Conservation (phyloP, 2,113 vertebrate genomes). For the Microcebus ravelobensis region DNA sequence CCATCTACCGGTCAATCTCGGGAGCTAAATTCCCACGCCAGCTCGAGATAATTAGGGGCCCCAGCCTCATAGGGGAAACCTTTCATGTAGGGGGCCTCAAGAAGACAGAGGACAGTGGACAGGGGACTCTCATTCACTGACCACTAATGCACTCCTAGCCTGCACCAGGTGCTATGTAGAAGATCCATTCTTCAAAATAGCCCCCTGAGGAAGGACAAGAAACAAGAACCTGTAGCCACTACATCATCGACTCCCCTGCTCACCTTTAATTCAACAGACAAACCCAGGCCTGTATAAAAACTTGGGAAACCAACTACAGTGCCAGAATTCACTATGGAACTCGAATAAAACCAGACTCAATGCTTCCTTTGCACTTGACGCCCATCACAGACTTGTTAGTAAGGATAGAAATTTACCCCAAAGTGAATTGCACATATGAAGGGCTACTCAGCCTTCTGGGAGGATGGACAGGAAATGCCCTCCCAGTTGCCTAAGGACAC, state of each 20-base stretch:
- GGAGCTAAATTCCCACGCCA: slow-evolving; percentile 44
- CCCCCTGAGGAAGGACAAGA: background rate
- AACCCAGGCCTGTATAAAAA: background rate
- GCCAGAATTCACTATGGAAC: background rate
- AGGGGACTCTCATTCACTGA: background rate
- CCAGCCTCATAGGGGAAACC: background rate
- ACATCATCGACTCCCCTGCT: background rate
- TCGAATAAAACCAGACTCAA: background rate
- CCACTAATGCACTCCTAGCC: background rate
- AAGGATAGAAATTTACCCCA: background rate
- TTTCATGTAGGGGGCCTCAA: background rate
- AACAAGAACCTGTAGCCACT: background rate
- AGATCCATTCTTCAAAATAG: background rate
- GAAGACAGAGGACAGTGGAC: background rate
- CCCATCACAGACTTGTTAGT: background rate
- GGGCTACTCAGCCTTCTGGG: background rate
- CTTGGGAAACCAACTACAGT: background rate
- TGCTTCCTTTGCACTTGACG: slow-evolving; percentile 6
- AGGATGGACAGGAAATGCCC: background rate
- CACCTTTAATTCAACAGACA: background rate
- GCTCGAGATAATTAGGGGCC: slow-evolving; percentile 36
- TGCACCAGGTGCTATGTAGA: background rate
- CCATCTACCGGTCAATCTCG: background rate
- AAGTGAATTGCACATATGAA: background rate
- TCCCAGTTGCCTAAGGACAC: background rate